A percentile compares a stretch with the other conserved stretches of the same genome.
Conservation (phyloP, 2,113 vertebrate species). For the Steatornis caripensis region DNA sequence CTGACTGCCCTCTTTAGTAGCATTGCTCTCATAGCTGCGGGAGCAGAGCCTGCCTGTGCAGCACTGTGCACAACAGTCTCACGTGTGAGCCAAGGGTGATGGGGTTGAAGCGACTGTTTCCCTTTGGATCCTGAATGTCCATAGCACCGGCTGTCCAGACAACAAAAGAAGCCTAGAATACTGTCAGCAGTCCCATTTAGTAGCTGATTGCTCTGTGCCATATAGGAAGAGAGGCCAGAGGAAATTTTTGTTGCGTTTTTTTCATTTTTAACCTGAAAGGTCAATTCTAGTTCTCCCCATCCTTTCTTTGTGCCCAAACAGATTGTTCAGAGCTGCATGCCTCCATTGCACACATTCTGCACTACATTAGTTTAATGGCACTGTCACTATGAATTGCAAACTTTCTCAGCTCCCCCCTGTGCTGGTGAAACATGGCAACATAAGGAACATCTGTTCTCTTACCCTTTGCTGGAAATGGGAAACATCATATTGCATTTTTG, state of each 20-base stretch:
- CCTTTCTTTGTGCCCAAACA: background rate
- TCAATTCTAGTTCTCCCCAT: background rate
- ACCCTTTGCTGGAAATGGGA: slow-evolving; percentile 63
- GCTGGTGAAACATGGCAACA: slow-evolving; percentile 60
- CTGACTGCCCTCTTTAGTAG: background rate
- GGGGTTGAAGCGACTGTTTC: accelerated
- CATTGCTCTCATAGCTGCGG: background rate
- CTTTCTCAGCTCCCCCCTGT: slow-evolving; percentile 59
- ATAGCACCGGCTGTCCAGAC: background rate
- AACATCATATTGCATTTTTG: slow-evolving; percentile 58
- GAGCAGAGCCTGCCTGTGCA: background rate
- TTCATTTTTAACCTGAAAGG: background rate
- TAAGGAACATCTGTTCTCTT: slow-evolving; percentile 65
- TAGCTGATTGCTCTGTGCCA: background rate
- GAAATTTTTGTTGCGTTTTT: background rate
- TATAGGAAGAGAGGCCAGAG: background rate
- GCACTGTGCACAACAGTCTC: accelerated
- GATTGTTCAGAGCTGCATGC: slow-evolving; percentile 1
- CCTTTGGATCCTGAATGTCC: background rate
- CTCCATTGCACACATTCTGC: slow-evolving; percentile 3
- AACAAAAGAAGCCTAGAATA: background rate
- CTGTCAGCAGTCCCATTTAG: background rate
- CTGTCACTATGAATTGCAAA: slow-evolving; percentile 45
- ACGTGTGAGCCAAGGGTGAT: accelerated
- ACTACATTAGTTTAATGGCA: slow-evolving; percentile 50